Conservation (phyloP, 1,140 invertebrate species). For the Plodia interpunctella region DNA sequence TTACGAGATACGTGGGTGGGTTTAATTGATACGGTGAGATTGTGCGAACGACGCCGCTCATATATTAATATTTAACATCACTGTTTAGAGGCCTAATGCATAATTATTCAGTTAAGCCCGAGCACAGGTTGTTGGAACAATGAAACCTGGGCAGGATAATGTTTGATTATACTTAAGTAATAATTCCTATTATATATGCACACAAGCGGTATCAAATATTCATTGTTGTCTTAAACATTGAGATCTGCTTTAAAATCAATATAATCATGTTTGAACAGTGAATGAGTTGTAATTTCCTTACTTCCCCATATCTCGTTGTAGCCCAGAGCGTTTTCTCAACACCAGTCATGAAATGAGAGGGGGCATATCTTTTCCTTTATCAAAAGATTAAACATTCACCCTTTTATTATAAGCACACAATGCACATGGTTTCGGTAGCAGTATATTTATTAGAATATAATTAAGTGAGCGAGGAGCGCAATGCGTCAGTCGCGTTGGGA, state of each 20-base stretch:
- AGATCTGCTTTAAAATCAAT: constrained; percentile 38
- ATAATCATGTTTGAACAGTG: constrained; percentile 39
- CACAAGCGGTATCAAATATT: constrained; percentile 36
- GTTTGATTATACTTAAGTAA: constrained; percentile 5
- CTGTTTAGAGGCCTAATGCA: constrained; percentile 38
- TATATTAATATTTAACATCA: constrained; percentile 59
- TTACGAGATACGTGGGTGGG: constrained; percentile 54
- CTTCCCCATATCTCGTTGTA: constrained; percentile 24
- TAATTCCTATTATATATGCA: constrained; percentile 21
- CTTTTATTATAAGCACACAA: constrained; percentile 15
- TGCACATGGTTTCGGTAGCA: background rate
- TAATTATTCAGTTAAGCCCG: constrained; percentile 49
- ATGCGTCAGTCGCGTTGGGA: constrained; percentile 43
- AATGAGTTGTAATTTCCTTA: constrained; percentile 36
- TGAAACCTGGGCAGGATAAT: constrained; percentile 5
- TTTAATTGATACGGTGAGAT: constrained; percentile 65
- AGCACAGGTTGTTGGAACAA: constrained; percentile 21
- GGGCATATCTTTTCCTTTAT: constrained; percentile 23
- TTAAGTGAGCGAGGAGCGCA: constrained; percentile 50
- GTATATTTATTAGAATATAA: constrained; percentile 60
- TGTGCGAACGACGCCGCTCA: constrained; percentile 45
- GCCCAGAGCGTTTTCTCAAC: constrained; percentile 26
- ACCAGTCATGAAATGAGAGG: constrained; percentile 22
- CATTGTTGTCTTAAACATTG: constrained; percentile 47
- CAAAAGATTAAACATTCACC: constrained; percentile 31